Percentiles rank a stretch among this genome's conserved stretches.
Evolutionary conservation across 2,113 vertebrate species (phyloP).

Genomic region (Danionella cerebrum): DNA sequence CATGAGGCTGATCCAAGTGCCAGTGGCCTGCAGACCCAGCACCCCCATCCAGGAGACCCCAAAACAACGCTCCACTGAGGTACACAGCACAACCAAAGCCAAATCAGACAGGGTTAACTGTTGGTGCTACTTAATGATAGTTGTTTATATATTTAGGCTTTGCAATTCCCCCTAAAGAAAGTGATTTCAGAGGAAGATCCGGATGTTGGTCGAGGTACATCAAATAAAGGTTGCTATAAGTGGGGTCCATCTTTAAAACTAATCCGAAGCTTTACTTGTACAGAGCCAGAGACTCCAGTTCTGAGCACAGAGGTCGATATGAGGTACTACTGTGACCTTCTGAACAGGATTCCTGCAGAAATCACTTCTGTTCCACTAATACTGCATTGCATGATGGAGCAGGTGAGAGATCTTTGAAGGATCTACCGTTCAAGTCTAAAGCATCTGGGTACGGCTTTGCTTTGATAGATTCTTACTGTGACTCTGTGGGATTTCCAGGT

Average conservation of each 20-base stretch:
- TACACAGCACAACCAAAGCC: slow-evolving; percentile 2
- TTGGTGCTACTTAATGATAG: background rate
- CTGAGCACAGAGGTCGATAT: slow-evolving; percentile 63
- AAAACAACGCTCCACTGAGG: slow-evolving; percentile 31
- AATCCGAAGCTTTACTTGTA: background rate
- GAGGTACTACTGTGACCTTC: slow-evolving; percentile 74
- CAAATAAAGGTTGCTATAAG: too few relatives aligned
- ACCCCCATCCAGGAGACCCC: background rate
- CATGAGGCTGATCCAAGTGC: slow-evolving; percentile 64
- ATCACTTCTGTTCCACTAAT: slow-evolving; percentile 76
- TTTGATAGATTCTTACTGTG: background rate
- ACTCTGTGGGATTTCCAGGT: slow-evolving; percentile 61
- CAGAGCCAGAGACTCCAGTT: slow-evolving; percentile 30
- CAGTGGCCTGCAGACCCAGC: slow-evolving; percentile 40
- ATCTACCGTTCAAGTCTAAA: too few relatives aligned
- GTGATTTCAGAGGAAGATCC: background rate
- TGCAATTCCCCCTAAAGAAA: slow-evolving; percentile 37
- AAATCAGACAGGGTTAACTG: too few relatives aligned
- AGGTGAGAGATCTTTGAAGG: slow-evolving; percentile 60
- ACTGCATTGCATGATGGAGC: slow-evolving; percentile 80
- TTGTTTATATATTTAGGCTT: slow-evolving; percentile 25
- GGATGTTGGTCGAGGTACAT: background rate
- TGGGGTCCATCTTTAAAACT: too few relatives aligned
- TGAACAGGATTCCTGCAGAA: slow-evolving; percentile 72
- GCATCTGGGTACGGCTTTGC: too few relatives aligned